Base-by-base conservation (phyloP, 2,888 invertebrate genomes). In the Ephialtes manifestator region DNA sequence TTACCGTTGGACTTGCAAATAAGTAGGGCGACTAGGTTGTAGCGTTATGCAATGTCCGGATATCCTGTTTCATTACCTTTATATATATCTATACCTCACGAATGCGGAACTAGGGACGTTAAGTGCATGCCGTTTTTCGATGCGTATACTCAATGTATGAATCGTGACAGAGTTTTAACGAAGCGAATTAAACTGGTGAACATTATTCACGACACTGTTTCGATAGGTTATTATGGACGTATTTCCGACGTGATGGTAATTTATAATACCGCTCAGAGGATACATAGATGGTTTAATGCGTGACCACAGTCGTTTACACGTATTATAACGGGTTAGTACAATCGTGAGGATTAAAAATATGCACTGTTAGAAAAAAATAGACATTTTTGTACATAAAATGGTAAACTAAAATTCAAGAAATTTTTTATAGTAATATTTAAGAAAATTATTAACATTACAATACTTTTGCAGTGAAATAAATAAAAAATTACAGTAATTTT, bases 201-300 rank as follows among this genome's bases (percentile, higher is more conserved):
- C 43, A 77, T 84, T 77, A 81, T 77, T 81, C 77, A 74, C 58
- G 63, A 79, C 58, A 67, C 76, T 60, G 75, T 78, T 79, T 75
- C 78, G 75, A 78, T 75, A 63, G 63, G 58, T 70, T 65, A 60
- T 70, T 85, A 79, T 81, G 81, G 70, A 71, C 65, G 77, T 53
- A 68, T 78, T 51, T 77, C 67, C 77, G 70, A 85, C 84, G 84
- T 85, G 84, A 85, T 60, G 55, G 78, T 75, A 75, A 81, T 85
- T 85, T 43, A 55, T 48, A 78, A 84, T 24, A 18, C 39, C 3
- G 0, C 3, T 2, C 7, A 15, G 15, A 20, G 76, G 51, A 43
- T 76, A 63, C 43, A n/a, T 35, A 63, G 15, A 39, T 18, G 39
- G 39, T 63, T 63, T 10, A 63, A 63, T 39, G 63, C 72, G 75